Base-by-base conservation (phyloP, 1,140 invertebrate species). In the Neodiprion fabricii region DNA sequence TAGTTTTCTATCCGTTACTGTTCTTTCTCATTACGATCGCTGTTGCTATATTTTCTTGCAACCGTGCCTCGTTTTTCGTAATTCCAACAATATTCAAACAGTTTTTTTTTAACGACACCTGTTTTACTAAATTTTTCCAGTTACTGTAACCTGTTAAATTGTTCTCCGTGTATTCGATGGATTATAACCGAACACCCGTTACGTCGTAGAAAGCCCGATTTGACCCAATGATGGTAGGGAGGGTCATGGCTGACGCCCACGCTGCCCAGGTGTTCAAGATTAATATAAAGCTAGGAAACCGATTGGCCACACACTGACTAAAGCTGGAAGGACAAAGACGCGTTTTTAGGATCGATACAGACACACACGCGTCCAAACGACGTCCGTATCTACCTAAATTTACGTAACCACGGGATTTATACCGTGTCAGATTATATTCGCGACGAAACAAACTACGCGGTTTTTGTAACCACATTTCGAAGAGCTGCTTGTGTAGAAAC, bases 181-280 rank as follows among this genome's bases (percentile, higher is more conserved):
- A 14, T 14, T 1, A 3, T 1, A 7, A 65, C 7, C 17, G 12
- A 65, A 65, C 74, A 75, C 48, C 47, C 47, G 67, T 69, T 72
- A 48, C n/a, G 21, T 70, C 65, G 74, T 68, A 69, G 68, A 69
- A 12, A 28, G 68, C 11, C 11, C 21, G 67, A n/a, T 50, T 69
- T 28, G 68, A 71, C 67, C 48, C 68, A 67, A 77, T 65, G 61
- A 75, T 67, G 70, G 48, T 65, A 75, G 48, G 67, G 48, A 71
- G 76, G 74, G 71, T 74, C 76, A 72, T 61, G 79, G 70, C 61
- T 70, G 67, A 49, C 77, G 77, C 81, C 81, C 76, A 83, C 79
- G 66, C 48, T 61, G 71, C 47, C 81, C 81, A 83, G 82, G 82
- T 83, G 82, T 82, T 83, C 70, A 68, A 80, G 79, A 83, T 82